Evolutionary conservation across 2,888 invertebrate genomes (phyloP), one percentile per base, ranked within the genome.

Genomic region (Punctoribates punctum): DNA sequence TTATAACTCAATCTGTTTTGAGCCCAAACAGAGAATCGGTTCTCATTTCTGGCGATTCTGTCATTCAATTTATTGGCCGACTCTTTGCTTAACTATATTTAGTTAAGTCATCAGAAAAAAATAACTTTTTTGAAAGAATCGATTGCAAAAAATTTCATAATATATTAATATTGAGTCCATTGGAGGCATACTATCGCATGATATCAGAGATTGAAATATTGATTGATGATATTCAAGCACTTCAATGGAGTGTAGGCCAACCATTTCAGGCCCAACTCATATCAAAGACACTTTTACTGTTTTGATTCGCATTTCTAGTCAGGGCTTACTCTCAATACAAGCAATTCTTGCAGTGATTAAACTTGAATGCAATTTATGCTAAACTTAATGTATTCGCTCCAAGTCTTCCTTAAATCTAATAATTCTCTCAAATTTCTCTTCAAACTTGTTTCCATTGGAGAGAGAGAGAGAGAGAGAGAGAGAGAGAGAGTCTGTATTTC

Each of bases 191-290:
- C 57, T 34, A 34, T 34, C 3, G 34, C 3, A 34, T 5, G 34
- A 34, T 34, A 34, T 34, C 8, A 34, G 3, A 34, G 34, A 34
- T 34, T 34, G 34, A 25, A 57, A 25, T 57, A 57, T 57, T 57
- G 57, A 57, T 25, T 57, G 57, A 57, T 57, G n/a, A 48, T 48
- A 48, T 48, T 48, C 11, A 48, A 11, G 48, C 48, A 48, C n/a
- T 48, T 48, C 48, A 48, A 48, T 8, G 11, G 34, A 34, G 34
- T 34, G 34, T 34, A 34, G 3, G 34, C 34, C 34, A 34, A 34
- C 34, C 8, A 34, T 34, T 34, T 34, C 34, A 34, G 34, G 34
- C 34, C 34, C 4, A 34, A 34, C 34, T 34, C 34, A 34, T 34
- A 34, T 34, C 34, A 34, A n/a, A n/a, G 34, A 34, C 34, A 34